Evolutionary conservation across 2,797 vertebrate species (phyloP).

Genomic region (Chloroceryle inda): DNA sequence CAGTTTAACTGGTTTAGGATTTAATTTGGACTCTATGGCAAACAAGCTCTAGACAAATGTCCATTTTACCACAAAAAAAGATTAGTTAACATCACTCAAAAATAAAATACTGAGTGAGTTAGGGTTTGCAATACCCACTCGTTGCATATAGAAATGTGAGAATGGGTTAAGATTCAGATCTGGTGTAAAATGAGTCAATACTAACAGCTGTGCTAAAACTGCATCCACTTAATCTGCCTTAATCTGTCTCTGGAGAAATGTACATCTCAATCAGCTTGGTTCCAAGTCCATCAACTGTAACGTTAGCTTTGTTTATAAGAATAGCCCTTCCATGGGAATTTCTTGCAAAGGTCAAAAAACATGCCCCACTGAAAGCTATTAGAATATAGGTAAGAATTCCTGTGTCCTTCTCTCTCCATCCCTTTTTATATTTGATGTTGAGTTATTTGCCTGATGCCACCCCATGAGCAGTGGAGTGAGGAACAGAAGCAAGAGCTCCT

Average conservation of each 20-base stretch:
- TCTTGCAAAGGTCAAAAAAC: neutral
- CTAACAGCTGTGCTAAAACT: neutral
- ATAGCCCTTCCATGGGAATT: neutral
- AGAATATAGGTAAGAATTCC: neutral
- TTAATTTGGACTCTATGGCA: neutral
- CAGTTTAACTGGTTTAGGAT: neutral
- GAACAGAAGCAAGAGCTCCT: neutral
- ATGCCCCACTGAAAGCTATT: neutral
- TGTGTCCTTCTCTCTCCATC: neutral
- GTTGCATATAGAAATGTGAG: neutral
- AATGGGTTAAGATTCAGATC: neutral
- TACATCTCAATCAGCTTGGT: neutral
- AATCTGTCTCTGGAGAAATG: neutral
- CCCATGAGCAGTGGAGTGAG: rapidly evolving
- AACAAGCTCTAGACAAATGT: neutral
- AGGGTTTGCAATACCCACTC: neutral
- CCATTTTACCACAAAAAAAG: neutral
- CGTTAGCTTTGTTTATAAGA: neutral
- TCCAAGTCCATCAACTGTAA: neutral
- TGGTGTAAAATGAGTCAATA: neutral
- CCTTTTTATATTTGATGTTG: neutral
- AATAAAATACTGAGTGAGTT: neutral
- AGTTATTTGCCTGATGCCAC: neutral
- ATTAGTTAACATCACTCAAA: neutral
- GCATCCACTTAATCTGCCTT: neutral